These are phyloP conservation scores for Torymus tubicola DNA, from an alignment of 2,888 invertebrate species.

Conservation along the genomic window DNA sequence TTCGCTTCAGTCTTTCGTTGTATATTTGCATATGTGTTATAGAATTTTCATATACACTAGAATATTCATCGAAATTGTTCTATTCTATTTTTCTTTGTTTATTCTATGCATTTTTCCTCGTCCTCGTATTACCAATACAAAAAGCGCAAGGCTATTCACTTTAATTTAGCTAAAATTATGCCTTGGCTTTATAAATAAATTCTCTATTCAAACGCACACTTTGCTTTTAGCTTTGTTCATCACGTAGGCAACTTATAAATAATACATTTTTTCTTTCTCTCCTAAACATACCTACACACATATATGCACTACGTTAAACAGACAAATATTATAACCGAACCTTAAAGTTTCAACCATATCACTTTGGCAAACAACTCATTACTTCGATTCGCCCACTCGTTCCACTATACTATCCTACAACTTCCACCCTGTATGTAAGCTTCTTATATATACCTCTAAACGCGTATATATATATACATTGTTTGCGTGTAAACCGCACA, in stretches of 20 bases:
- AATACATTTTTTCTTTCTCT: too few relatives aligned
- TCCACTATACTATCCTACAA: too few relatives aligned
- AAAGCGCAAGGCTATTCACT: neutral
- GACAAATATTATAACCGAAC: too few relatives aligned
- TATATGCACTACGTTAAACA: too few relatives aligned
- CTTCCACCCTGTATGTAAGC: too few relatives aligned
- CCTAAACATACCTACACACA: too few relatives aligned
- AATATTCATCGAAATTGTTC: constrained; percentile 49
- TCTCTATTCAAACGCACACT: neutral
- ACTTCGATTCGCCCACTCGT: neutral
- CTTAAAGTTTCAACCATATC: neutral
- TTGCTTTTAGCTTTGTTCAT: neutral
- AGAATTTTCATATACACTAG: constrained; percentile 11
- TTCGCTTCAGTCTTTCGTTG: constrained; percentile 16
- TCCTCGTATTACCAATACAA: neutral
- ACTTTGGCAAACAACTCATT: constrained; percentile 6
- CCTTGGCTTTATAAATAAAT: constrained; percentile 10
- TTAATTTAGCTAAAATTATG: constrained; percentile 11
- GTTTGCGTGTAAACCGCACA: too few relatives aligned
- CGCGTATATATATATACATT: too few relatives aligned
- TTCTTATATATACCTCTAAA: too few relatives aligned
- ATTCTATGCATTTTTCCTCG: constrained; percentile 17
- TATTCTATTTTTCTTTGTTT: constrained; percentile 23
- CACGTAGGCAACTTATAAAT: neutral
- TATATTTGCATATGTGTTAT: constrained; percentile 24